Percentiles rank a stretch among this genome's conserved stretches.
These are phyloP conservation scores for Oophaga pumilio DNA, from an alignment of 2,113 vertebrate species.

Conservation along the genomic window DNA sequence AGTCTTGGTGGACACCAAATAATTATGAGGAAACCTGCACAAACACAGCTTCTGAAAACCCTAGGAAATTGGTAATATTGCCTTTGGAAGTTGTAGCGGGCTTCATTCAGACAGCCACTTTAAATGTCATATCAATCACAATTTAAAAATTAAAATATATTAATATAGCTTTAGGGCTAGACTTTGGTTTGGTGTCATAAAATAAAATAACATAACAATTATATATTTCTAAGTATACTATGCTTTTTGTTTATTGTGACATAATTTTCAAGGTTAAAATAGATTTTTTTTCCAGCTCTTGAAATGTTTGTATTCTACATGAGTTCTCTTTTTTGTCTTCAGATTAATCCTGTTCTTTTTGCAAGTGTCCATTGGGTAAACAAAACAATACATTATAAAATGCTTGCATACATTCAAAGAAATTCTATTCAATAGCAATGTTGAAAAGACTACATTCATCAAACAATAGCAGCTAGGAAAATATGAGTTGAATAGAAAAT, in stretches of 20 bases:
- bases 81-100: too few species aligned
- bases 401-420: conserved; percentile 21
- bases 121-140: too few species aligned
- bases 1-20: too few species aligned
- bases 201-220: background rate
- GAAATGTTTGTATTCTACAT: background rate
- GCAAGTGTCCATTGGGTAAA: conserved; percentile 28
- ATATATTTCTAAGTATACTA: background rate
- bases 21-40: too few species aligned
- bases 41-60: too few species aligned
- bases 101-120: too few species aligned
- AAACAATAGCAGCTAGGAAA: conserved; percentile 13
- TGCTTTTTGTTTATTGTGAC: background rate
- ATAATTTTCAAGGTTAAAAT: background rate
- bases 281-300: background rate
- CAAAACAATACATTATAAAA: conserved; percentile 38
- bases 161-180: background rate
- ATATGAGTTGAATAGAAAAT: conserved; percentile 28
- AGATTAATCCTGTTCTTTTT: conserved; percentile 4
- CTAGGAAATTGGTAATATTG: too few species aligned
- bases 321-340: background rate
- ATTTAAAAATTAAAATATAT: background rate
- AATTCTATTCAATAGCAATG: background rate
- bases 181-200: background rate
- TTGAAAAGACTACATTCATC: background rate